Evolutionary conservation across 2,113 vertebrate genomes (phyloP), one percentile per base, ranked within the genome.

Genomic region (Dipodomys stephensi): DNA sequence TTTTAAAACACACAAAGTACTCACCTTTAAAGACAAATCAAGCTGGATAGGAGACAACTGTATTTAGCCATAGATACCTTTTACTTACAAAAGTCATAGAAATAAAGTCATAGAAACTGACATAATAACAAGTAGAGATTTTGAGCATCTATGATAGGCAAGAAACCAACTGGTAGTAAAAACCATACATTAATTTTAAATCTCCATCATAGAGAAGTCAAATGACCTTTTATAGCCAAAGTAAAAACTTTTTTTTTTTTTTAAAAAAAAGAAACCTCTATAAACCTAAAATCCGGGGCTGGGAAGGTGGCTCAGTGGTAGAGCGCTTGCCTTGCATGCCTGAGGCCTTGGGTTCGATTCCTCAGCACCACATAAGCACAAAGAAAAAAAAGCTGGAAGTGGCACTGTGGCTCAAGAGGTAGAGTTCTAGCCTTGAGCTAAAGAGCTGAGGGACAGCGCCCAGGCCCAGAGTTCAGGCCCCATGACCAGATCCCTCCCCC

Each of bases 51-150:
- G 67, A 83, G 8, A 49, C 74, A 83, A 83, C 1, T 20, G 82
- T 1, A 2, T 13, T 16, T 83, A 89, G 88, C 27, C 65, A 81
- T 71, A 83, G 18, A 92, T 69, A 91, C 32, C 19, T 76, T 96
- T 94, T 83, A 82, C 68, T 95, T 87, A 32, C 57, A 83, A 91
- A 93, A 77, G 76, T 74, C 64, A 83, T 57, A 83, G 39, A 94
- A 93, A 87, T 57, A 57, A 11, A 57, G 89, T 74, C 64, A 81
- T 57, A 83, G 39, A 94, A 93, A 87, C 19, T 15, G 11, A 57
- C 91, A 95, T 30, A 93, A 78, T 23, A 80, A 69, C 87, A 35
- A 67, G 23, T 20, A 73, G 72, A 74, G 60, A 62, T 62, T 74
- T 87, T 82, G 2, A 23, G 39, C 46, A 87, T 83, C 19, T 28